Evolutionary conservation across 2,888 invertebrate species (phyloP), one percentile per base, ranked within the genome.

Genomic region (Ferrisia virgata): DNA sequence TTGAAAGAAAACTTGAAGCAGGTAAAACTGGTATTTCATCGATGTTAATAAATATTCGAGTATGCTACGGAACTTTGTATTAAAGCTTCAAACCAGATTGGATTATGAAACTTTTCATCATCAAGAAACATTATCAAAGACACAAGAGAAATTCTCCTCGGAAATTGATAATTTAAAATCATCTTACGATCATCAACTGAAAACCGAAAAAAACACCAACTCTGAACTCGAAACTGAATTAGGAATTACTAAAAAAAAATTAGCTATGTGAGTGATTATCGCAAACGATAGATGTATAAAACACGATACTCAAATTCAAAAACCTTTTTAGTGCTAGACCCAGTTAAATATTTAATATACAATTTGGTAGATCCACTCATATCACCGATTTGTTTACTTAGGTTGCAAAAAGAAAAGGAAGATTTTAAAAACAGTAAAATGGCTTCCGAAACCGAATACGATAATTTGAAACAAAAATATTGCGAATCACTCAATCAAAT

Each of bases 401-500:
- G 83, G 76, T 13, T 83, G 15, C 83, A 83, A 76, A 83, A 72
- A 9, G 83, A 83, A 31, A 43, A 76, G n/a, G 83, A 83, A n/a
- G 83, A 83, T 2, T 83, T 83, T 18, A 76, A 76, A 83, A 72
- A n/a, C 5, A 76, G 69, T 13, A 76, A 83, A 43, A 25, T 69
- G 15, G 69, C 28, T 33, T 72, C 18, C 18, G 72, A 83, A 69
- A 76, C 69, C 13, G 83, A 83, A 83, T 76, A 72, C 72, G 83
- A 83, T 28, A 76, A 31, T n/a, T 31, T 83, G 18, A 83, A 83
- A 47, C 83, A 76, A 22, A 83, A 83, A 43, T 25, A 76, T 31
- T 43, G 18, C 76, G 83, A 83, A 28, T 39, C 72, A 6, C 5
- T 76, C 39, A 28, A 43, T 76, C 69, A 76, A 25, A 83, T 83